Evolutionary conservation across 2,113 vertebrate species (phyloP).

Genomic region (Myodes glareolus): DNA sequence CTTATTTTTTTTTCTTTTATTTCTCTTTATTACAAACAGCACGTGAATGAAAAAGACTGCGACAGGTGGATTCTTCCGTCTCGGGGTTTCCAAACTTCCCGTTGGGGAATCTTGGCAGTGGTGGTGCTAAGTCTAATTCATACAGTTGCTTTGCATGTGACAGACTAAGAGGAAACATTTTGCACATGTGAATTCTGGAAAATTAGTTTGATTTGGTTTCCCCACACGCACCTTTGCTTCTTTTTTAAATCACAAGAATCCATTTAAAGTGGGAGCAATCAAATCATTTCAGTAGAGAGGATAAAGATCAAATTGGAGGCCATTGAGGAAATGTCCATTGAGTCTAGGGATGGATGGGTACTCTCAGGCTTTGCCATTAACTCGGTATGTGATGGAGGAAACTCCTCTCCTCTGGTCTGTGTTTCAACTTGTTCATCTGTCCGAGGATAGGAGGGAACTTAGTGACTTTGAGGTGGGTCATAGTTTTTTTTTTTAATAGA

Average conservation of each 20-base stretch:
- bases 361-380: not conserved
- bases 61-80: not conserved
- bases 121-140: too few species aligned
- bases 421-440: not conserved
- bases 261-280: conserved; percentile 43
- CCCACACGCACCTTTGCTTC: not conserved
- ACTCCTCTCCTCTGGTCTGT: not conserved
- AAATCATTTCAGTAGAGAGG: not conserved
- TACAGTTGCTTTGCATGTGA: not conserved
- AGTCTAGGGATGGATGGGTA: not conserved
- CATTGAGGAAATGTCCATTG: accelerated
- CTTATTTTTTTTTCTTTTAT: conserved; percentile 51
- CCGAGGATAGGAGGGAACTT: not conserved
- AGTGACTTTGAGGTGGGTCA: not conserved
- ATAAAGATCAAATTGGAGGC: not conserved
- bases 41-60: not conserved
- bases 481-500: not conserved
- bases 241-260: not conserved
- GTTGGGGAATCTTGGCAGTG: not conserved
- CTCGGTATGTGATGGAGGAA: not conserved
- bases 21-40: conserved; percentile 63
- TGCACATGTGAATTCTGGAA: conserved; percentile 68
- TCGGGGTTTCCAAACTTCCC: not conserved
- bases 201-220: conserved; percentile 26
- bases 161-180: conserved; percentile 62